Evolutionary conservation across 1,140 invertebrate genomes (phyloP).

Genomic region (Leptoteleia sp.): DNA sequence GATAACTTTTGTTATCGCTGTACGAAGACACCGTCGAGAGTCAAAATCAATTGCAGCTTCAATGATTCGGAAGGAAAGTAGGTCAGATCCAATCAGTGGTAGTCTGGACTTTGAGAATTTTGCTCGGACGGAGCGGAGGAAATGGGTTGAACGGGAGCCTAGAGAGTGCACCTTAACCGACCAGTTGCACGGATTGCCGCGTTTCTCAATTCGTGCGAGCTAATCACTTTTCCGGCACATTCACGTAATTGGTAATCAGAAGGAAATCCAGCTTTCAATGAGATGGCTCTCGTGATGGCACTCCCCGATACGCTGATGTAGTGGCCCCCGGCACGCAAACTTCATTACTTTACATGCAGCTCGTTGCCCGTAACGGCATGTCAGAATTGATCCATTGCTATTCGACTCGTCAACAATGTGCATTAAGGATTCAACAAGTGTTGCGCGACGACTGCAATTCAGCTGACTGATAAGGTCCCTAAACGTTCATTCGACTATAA

Average conservation of each 20-base stretch:
- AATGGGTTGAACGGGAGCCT: not conserved
- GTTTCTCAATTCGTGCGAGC: conserved; percentile 39
- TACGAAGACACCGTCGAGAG: too few relatives aligned
- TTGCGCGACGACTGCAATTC: too few relatives aligned
- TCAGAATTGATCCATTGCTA: not conserved
- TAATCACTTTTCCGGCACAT: conserved; percentile 39
- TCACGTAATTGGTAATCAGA: conserved; percentile 45
- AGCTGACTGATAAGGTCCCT: too few relatives aligned
- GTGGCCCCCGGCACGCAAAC: conserved; percentile 23
- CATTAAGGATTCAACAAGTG: conserved; percentile 30
- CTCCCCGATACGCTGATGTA: conserved; percentile 17
- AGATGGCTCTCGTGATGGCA: conserved; percentile 20
- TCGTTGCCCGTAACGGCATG: not conserved
- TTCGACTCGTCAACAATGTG: conserved; percentile 8
- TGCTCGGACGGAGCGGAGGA: too few relatives aligned
- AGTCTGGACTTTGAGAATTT: too few relatives aligned
- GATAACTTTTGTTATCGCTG: too few relatives aligned
- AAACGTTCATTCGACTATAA: too few relatives aligned
- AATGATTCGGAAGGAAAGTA: too few relatives aligned
- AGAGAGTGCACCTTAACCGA: not conserved
- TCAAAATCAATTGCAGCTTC: too few relatives aligned
- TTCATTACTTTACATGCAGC: conserved; percentile 36
- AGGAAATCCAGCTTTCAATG: conserved; percentile 38
- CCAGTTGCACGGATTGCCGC: not conserved
- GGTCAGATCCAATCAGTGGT: too few relatives aligned